Percentiles rank a stretch among this genome's conserved stretches.
Evolutionary conservation across 2,888 invertebrate genomes (phyloP).

Genomic region (Synergus gifuensis): DNA sequence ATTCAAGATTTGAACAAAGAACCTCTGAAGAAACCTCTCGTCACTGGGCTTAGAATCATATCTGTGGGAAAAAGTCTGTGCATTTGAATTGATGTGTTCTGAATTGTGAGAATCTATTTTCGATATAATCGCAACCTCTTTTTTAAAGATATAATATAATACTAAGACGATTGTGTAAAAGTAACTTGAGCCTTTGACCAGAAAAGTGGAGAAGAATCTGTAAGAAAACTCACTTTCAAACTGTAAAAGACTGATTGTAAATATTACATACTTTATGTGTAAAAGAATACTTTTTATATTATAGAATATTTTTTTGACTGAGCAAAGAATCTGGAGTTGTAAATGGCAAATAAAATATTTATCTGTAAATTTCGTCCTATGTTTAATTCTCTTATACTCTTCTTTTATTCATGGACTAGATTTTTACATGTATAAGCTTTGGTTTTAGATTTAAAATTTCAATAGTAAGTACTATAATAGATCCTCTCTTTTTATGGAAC

Average conservation of each 20-base stretch:
- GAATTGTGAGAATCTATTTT: too few species aligned
- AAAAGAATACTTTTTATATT: neutral
- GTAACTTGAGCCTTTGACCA: too few species aligned
- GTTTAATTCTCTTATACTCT: constrained; percentile 22
- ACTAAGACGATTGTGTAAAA: too few species aligned
- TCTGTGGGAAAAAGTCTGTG: constrained; percentile 67
- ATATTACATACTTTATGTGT: neutral
- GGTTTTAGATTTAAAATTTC: constrained; percentile 20
- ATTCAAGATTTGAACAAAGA: constrained; percentile 63
- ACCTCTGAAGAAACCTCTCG: constrained; percentile 29
- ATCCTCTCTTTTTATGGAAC: constrained; percentile 23
- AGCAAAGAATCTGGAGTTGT: neutral
- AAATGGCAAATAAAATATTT: neutral
- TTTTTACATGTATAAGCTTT: constrained; percentile 18
- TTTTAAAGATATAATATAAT: too few species aligned
- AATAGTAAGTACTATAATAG: constrained; percentile 29
- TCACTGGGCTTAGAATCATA: constrained; percentile 55
- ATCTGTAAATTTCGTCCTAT: constrained; percentile 5
- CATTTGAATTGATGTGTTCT: neutral
- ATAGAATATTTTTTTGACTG: neutral
- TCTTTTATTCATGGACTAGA: constrained; percentile 17
- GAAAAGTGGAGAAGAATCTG: neutral
- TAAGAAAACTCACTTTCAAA: neutral
- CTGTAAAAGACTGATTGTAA: constrained; percentile 2
- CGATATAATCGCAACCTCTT: too few species aligned